Percentiles rank a stretch among this genome's conserved stretches.
phyloP scores from a whole-genome alignment of 2,888 invertebrate genomes.

The Parnassius mnemosyne region DNA sequence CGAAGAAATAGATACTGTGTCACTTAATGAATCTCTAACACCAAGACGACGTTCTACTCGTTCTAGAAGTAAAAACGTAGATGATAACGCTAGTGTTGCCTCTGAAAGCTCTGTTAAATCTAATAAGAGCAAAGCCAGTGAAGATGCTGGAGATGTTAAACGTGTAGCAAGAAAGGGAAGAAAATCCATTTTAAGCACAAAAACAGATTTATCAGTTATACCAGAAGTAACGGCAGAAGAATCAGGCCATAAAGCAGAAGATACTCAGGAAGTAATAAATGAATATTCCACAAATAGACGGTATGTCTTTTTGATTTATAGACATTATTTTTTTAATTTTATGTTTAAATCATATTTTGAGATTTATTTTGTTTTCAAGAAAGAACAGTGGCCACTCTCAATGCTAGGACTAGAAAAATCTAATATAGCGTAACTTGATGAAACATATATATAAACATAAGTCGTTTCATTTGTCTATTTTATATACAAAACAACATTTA shows the following conservation, averaged over 20 bases:
- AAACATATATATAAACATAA: too few species aligned
- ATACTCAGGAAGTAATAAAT: conserved; percentile 6
- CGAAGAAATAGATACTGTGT: conserved; percentile 45
- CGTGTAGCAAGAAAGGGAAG: conserved; percentile 49
- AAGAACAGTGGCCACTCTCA: too few species aligned
- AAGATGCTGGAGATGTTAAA: conserved; percentile 44
- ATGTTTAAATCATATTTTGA: too few species aligned
- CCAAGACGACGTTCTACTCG: conserved; percentile 53
- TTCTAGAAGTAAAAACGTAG: conserved; percentile 48
- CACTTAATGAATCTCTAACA: conserved; percentile 50
- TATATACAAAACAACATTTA: too few species aligned
- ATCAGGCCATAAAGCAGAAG: conserved; percentile 28
- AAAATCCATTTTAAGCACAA: conserved; percentile 53
- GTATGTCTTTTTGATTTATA: conserved; percentile 3
- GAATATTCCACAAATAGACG: conserved; percentile 8
- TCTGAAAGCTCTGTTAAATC: conserved; percentile 59
- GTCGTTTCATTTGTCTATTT: too few species aligned
- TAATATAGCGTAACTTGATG: too few species aligned
- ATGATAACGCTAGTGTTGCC: conserved; percentile 61
- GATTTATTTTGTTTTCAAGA: too few species aligned
- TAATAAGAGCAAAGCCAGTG: conserved; percentile 46
- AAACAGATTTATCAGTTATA: conserved; percentile 69
- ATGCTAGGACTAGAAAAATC: too few species aligned
- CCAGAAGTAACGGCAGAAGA: conserved; percentile 65
- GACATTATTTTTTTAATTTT: too few species aligned